Percentiles rank a stretch among this genome's conserved stretches.
Evolutionary conservation across 2,113 vertebrate genomes (phyloP).

Genomic region (Hyperoodon ampullatus): DNA sequence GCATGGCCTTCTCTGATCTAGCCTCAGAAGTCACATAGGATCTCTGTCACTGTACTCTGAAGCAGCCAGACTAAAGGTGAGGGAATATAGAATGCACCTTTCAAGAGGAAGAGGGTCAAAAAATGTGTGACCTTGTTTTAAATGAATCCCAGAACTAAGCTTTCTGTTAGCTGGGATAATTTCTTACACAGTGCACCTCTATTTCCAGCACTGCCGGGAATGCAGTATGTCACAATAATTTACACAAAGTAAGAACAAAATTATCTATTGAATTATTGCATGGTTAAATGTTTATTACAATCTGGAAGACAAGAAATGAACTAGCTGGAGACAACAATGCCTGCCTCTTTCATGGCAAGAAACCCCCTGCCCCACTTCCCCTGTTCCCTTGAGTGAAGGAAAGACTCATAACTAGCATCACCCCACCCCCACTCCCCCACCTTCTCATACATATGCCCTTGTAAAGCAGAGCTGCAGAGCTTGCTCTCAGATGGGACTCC

Average conservation of each 20-base stretch:
- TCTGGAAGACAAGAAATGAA: conserved; percentile 21
- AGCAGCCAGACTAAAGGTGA: neutral
- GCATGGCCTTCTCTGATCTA: neutral
- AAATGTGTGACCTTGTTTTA: neutral
- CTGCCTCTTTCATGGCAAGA: neutral
- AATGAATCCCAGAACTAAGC: neutral
- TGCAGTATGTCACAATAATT: neutral
- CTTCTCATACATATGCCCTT: too few relatives aligned
- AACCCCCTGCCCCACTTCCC: neutral
- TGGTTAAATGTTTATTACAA: conserved; percentile 29
- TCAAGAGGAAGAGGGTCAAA: neutral
- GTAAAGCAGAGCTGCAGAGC: neutral
- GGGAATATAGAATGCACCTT: neutral
- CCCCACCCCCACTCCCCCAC: too few relatives aligned
- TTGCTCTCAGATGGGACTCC: neutral
- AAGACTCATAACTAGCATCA: neutral
- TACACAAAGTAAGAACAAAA: conserved; percentile 34
- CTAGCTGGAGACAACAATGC: neutral
- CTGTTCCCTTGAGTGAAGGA: neutral
- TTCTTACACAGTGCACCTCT: neutral
- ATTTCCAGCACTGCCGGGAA: neutral
- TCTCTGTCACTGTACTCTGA: neutral
- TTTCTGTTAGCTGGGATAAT: neutral
- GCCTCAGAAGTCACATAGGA: neutral
- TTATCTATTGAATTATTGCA: neutral